Evolutionary conservation across 1,140 invertebrate species (phyloP).

Genomic region (Holcopasites calliopsidis): DNA sequence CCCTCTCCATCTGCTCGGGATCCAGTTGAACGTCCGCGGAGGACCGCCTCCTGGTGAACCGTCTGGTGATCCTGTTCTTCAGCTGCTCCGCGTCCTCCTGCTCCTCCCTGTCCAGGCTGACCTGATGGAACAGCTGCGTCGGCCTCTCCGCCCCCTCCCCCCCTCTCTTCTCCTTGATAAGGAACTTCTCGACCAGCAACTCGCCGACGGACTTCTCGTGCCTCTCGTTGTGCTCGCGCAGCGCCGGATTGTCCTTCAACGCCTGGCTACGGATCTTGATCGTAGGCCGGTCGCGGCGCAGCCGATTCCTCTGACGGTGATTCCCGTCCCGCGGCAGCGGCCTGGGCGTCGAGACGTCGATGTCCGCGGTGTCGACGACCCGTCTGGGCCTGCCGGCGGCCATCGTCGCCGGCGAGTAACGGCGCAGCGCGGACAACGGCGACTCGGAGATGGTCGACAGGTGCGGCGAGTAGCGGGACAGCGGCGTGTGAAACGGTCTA

Average conservation of each 20-base stretch:
- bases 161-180: constrained; percentile 83
- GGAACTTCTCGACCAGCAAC: constrained; percentile 87
- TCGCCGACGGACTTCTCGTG: constrained; percentile 85
- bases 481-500: constrained; percentile 76
- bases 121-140: constrained; percentile 61
- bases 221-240: constrained; percentile 71
- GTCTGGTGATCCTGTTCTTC: constrained; percentile 68
- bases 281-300: constrained; percentile 70
- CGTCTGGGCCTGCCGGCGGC: constrained; percentile 74
- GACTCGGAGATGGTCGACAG: constrained; percentile 87
- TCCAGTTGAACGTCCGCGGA: constrained; percentile 73
- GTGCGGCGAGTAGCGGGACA: constrained; percentile 84
- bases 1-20: constrained; percentile 68
- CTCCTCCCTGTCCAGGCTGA: constrained; percentile 53
- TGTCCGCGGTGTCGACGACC: constrained; percentile 90
- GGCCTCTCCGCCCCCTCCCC: constrained; percentile 67
- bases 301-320: constrained; percentile 55
- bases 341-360: constrained; percentile 86
- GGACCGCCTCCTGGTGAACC: constrained; percentile 72
- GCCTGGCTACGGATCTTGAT: constrained; percentile 77
- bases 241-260: constrained; percentile 78
- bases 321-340: constrained; percentile 52
- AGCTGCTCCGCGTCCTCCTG: constrained; percentile 50
- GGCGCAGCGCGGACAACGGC: constrained; percentile 68
- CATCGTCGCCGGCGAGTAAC: constrained; percentile 62